Base-by-base conservation (phyloP, 1,140 invertebrate species). In the Colletes latitarsis region DNA sequence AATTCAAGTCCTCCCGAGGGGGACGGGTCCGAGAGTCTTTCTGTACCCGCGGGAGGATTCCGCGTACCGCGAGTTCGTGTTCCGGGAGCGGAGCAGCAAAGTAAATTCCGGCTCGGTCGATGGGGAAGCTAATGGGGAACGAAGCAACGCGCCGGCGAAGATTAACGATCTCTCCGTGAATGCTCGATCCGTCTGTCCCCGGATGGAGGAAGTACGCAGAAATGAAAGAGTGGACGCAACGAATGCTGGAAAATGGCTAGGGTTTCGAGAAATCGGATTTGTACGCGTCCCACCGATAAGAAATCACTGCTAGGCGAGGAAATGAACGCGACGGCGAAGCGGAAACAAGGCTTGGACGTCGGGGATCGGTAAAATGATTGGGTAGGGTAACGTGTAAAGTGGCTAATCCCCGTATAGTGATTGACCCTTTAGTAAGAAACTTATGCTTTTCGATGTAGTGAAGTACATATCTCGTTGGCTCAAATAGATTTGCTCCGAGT, bases 81-180 rank as follows among this genome's bases (percentile, higher is more conserved):
- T 62, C 67, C 67, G 69, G 63, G 17, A 76, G 64, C 49, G 15
- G 17, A 30, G 10, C 6, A 60, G 21, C 15, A 15, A 19, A 6
- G 15, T 41, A 19, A 46, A 78, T 73, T 78, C 77, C 77, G 30
- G 68, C 66, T 63, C 17, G 76, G 46, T 30, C 76, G 69, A 72
- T 53, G 69, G 30, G 30, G 69, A 73, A 79, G 73, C 69, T 79
- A 79, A 79, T 62, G 63, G 70, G 15, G 49, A 41, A 66, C 49
- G 49, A 57, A 53, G 60, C 60, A 64, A 79, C 63, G 63, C 70
- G 52, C 41, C 30, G 43, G 21, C n/a, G 52, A 79, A 79, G 77
- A 79, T 79, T 72, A 79, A 79, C 77, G 77, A 79, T 79, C 70
- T 57, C 39, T 53, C 77, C 60, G 41, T 63, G 52, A 66, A 79